Base-by-base conservation (phyloP, 2,113 vertebrate species). In the Empidonax traillii region DNA sequence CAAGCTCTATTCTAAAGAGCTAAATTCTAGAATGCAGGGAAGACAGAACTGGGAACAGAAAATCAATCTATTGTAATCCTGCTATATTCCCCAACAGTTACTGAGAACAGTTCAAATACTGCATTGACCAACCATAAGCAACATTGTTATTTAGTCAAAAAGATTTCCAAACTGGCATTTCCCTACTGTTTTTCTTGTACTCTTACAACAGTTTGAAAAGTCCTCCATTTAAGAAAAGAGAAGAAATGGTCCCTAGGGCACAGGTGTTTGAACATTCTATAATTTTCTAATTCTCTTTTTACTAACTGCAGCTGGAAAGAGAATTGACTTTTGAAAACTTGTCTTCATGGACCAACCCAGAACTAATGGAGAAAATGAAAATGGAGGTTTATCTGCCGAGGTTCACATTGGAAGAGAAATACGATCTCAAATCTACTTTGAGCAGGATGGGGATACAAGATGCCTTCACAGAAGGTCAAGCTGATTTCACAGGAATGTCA, bases 341-440 rank as follows among this genome's bases (percentile, higher is more conserved):
- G 84, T 90, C 93, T 66, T 94, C 98, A 18, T 99, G 99, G 99
- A 99, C 97, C n/a, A 91, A 92, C 18, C 91, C 98, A 23, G 96
- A 98, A 67, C 97, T 80, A 35, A 98, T 99, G 98, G 83, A 97
- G 16, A 67, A 96, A 53, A 69, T 53, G 0, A 96, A 98, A 30
- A 90, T 98, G 24, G 90, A 97, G 13, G 97, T 99, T 56, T 97
- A 96, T 22, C 75, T 99, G 8, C 99, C 99, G 31, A 97, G 95
- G 27, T 99, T 99, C 96, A 98, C 97, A 0, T 55, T 99, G 93
- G 98, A 99, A 95, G 97, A 98, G 75, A 97, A 35, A 14, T 98
- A 98, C 2, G 93, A 98, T 87, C 94, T 99, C 89, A 98, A 98
- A 56, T 31, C 95, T 20, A 89, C 98, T 52, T 98, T 99, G 93